These are phyloP conservation scores for Pandemis cinnamomeana DNA, from an alignment of 2,888 invertebrate species.

Conservation along the genomic window DNA sequence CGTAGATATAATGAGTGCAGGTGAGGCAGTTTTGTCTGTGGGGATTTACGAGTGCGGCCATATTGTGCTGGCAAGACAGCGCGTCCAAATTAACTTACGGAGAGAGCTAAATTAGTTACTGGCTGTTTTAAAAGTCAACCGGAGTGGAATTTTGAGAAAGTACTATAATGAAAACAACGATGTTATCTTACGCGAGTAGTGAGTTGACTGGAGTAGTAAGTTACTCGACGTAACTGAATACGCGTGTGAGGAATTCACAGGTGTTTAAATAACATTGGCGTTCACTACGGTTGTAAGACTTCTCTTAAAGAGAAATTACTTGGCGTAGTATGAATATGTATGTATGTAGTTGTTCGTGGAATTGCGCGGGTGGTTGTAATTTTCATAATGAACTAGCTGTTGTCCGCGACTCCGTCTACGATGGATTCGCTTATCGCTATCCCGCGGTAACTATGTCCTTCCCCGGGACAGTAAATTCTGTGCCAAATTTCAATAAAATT, in stretches of 20 bases:
- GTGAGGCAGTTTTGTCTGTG: conserved; percentile 78
- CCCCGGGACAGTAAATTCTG: no score
- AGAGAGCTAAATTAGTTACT: conserved; percentile 66
- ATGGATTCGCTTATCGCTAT: no score
- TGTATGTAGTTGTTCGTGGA: no score
- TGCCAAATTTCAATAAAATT: no score
- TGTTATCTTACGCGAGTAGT: neutral
- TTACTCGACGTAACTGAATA: neutral
- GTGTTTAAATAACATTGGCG: neutral
- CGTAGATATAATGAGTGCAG: conserved; percentile 84
- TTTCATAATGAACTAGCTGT: no score
- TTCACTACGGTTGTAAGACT: neutral
- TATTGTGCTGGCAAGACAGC: conserved; percentile 66
- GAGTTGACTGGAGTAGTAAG: neutral
- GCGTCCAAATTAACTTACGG: conserved; percentile 68
- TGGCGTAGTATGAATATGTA: no score
- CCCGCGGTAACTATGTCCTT: no score
- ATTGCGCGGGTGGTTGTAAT: no score
- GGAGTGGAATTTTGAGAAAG: conserved; percentile 46
- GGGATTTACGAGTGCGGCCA: conserved; percentile 71
- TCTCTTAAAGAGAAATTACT: neutral
- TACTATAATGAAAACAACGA: conserved; percentile 29
- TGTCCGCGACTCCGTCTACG: no score
- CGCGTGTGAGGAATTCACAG: neutral
- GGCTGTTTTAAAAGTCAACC: conserved; percentile 58